These are phyloP conservation scores for Nowickia ferox DNA, from an alignment of 2,888 invertebrate genomes.

Conservation along the genomic window DNA sequence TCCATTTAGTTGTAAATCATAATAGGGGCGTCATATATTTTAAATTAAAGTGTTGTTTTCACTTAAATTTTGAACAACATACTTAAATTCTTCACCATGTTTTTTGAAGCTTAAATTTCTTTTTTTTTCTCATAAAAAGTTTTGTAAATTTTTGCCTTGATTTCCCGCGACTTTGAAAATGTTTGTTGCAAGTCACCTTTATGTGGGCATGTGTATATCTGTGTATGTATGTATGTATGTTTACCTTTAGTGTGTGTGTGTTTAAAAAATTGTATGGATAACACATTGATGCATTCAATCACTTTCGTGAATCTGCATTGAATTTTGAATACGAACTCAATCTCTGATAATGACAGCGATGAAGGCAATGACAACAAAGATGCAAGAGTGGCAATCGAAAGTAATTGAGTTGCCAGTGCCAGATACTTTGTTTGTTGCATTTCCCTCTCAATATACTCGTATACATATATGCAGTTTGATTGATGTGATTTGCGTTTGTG, in stretches of 20 bases:
- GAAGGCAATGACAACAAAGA: conserved; percentile 27
- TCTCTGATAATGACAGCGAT: conserved; percentile 36
- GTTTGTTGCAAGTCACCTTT: neutral
- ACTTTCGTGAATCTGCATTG: conserved; percentile 31
- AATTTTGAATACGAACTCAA: conserved; percentile 25
- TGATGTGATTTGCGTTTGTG: conserved; percentile 36
- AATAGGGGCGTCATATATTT: no score
- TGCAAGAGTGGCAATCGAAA: conserved; percentile 53
- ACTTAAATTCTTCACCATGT: no score
- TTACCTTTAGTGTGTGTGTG: neutral
- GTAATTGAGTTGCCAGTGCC: conserved; percentile 70
- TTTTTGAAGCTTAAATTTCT: no score
- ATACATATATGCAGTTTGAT: conserved; percentile 24
- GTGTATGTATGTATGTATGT: neutral
- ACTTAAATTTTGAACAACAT: no score
- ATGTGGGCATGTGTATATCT: neutral
- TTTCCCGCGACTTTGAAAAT: neutral
- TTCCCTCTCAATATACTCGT: neutral
- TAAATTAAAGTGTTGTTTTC: no score
- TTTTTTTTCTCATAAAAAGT: neutral
- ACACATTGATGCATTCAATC: conserved; percentile 1
- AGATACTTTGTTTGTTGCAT: conserved; percentile 41
- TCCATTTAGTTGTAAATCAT: no score
- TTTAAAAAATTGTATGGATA: neutral
- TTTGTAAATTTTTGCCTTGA: neutral